Evolutionary conservation across 1,140 invertebrate genomes (phyloP), one percentile per base, ranked within the genome.

Genomic region (Neelides sp.): DNA sequence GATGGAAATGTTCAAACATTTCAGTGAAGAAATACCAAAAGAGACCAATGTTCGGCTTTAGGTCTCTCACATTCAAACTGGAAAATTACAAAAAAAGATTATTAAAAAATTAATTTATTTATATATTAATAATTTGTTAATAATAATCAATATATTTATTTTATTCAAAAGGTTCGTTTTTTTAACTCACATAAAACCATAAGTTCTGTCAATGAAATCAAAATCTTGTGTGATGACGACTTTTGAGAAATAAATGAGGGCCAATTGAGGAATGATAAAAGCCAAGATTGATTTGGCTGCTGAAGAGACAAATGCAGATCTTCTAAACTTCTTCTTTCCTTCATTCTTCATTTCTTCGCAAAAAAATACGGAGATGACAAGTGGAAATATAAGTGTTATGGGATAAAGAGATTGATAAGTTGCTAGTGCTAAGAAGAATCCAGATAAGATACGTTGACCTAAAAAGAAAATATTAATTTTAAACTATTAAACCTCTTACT

Each of bases 1-100:
- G 73, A 43, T 89, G 77, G 63, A 98, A 98, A 68, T 98, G 94
- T 62, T 98, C 93, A 75, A 99, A 99, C 88, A 98, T 95, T 73
- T 98, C 94, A 0, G 91, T 96, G 64, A 98, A 98, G 67, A 98
- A 98, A 66, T 98, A 98, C 95, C 95, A 99, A 67, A 96, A 98
- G 0, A 98, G 70, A 2, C 95, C 95, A 63, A 96, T 87, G 65
- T 98, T 98, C 20, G 95, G 95, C 57, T 88, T 84, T 39, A 98
- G 71, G 71, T 98, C 93, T 20, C 88, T 86, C 19, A 95, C 88
- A 39, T 76, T 77, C 46, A 87, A 73, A 65, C 80, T 83, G 69
- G 51, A 73, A 73, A 52, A 49, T 55, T 61, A 59, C 59, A 57
- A 53, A 57, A 51, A 50, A 57, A 57, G 50, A 61, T 41, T 17